Base-by-base conservation (phyloP, 2,888 invertebrate genomes). In the Altica lythri region DNA sequence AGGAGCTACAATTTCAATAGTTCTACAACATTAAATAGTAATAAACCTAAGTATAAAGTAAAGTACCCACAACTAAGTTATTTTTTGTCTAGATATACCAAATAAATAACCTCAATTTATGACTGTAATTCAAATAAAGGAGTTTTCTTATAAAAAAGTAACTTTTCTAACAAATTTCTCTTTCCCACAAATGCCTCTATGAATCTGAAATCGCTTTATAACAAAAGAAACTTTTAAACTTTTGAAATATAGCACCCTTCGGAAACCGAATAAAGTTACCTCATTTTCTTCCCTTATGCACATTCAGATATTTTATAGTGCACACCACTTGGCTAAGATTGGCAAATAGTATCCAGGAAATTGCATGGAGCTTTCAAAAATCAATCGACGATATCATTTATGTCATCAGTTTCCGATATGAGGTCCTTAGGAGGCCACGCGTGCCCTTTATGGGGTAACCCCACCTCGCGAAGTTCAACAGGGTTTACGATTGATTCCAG, bases 401-500 rank as follows among this genome's bases (percentile, higher is more conserved):
- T 60, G 57, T 62, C 61, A 65, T 66, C 65, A 63, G 54, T 63
- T 67, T 66, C 61, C 61, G 68, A 70, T 70, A 18, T 38, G 67
- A 69, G 68, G 69, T 66, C 67, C 70, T 68, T 62, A 61, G 55
- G 56, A 52, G 38, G 68, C 59, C 68, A 68, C 70, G 65, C 68
- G 68, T 25, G 32, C 42, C 29, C 34, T 18, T 47, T 48, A 19
- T 57, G 60, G 58, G 47, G 49, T 30, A 45, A 12, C 18, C 40
- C 34, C 53, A 59, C 57, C 56, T 32, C 46, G 49, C 53, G 60
- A 56, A 60, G 57, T 57, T 52, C 59, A 52, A 61, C 43, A 59
- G 57, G 56, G 60, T 55, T n/a, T n/a, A 57, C 60, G 48, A 37
- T 35, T 35, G 54, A 40, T 34, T 34, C n/a, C 13, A 17, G 60